Evolutionary conservation across 2,113 vertebrate species (phyloP).

Genomic region (Melanocharis versteri): DNA sequence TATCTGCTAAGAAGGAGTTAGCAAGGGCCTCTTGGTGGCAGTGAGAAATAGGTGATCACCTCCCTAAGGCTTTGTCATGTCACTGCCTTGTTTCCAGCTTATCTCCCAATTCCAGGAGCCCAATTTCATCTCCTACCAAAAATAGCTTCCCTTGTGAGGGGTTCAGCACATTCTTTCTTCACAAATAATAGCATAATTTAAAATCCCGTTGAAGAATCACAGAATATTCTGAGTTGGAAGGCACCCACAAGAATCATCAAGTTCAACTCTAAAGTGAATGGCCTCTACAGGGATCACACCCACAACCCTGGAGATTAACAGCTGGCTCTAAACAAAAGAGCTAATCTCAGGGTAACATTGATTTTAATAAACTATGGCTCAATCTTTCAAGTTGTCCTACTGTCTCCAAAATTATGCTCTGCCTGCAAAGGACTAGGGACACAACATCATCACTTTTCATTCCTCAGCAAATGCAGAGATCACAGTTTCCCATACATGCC

Average conservation of each 20-base stretch:
- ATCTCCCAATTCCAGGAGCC: background rate
- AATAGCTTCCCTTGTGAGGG: background rate
- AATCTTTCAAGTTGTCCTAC: background rate
- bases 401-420: background rate
- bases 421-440: background rate
- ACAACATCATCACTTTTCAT: background rate
- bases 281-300: background rate
- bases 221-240: background rate
- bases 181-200: background rate
- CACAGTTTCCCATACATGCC: background rate
- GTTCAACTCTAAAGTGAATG: background rate
- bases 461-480: background rate
- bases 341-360: background rate
- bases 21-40: background rate
- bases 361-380: background rate
- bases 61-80: background rate
- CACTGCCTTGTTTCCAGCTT: background rate
- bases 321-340: background rate
- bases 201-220: background rate
- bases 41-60: background rate
- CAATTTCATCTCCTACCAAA: background rate
- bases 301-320: background rate
- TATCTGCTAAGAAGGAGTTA: background rate
- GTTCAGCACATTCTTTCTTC: background rate
- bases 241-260: background rate